These are phyloP conservation scores for Sesia bembeciformis DNA, from an alignment of 2,888 invertebrate genomes.

Conservation along the genomic window DNA sequence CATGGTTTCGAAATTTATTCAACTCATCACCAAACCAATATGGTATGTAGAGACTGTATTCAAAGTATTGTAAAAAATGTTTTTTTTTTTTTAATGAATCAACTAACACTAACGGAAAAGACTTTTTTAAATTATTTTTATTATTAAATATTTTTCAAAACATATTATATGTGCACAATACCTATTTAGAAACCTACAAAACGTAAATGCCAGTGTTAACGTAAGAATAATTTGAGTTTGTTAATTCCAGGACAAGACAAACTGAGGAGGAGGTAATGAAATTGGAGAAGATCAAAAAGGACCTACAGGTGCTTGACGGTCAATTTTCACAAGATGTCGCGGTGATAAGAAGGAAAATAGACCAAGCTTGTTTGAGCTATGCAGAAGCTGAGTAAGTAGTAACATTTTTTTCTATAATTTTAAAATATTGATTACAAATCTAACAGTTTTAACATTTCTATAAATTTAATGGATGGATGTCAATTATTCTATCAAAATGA, in stretches of 20 bases:
- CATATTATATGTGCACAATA: no score
- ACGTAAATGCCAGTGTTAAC: no score
- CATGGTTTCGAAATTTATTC: slow-evolving; percentile 28
- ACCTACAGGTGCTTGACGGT: slow-evolving; percentile 77
- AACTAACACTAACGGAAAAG: no score
- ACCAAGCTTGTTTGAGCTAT: slow-evolving; percentile 81
- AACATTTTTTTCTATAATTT: neutral
- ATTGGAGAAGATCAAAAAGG: slow-evolving; percentile 76
- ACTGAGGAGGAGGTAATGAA: slow-evolving; percentile 81
- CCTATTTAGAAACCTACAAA: no score
- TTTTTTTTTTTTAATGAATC: no score
- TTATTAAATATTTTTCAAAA: no score
- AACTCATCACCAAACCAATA: slow-evolving; percentile 16
- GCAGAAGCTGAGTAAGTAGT: slow-evolving; percentile 82
- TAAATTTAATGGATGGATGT: neutral
- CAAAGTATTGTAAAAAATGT: no score
- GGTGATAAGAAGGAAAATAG: slow-evolving; percentile 84
- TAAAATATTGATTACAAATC: neutral
- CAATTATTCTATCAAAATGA: neutral
- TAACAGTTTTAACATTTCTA: no score
- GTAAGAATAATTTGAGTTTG: no score
- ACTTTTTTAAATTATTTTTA: no score
- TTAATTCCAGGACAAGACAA: slow-evolving; percentile 77
- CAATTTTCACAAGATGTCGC: slow-evolving; percentile 84
- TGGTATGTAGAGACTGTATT: neutral